phyloP scores from a whole-genome alignment of 2,888 invertebrate genomes.

The Acronicta psi region DNA sequence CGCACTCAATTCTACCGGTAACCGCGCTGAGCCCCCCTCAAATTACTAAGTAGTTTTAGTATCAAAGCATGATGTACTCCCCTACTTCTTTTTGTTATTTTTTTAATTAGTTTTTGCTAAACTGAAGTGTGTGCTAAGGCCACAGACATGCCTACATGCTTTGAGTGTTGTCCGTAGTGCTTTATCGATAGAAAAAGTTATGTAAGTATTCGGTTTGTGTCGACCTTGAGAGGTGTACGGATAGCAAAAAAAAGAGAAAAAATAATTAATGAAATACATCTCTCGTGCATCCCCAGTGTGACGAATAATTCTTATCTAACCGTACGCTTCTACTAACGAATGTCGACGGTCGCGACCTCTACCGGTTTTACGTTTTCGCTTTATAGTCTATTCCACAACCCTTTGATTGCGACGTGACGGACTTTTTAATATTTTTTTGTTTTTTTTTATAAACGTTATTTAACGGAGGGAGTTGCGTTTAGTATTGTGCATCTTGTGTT shows the following conservation, averaged over 20 bases:
- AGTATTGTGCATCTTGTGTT: constrained; percentile 88
- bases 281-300: constrained; percentile 88
- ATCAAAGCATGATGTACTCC: constrained; percentile 82
- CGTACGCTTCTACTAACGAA: constrained; percentile 87
- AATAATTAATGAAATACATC: constrained; percentile 56
- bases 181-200: constrained; percentile 62
- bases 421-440: constrained; percentile 59
- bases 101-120: constrained; percentile 64
- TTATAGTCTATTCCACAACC: constrained; percentile 87
- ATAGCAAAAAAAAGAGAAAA: constrained; percentile 54
- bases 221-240: constrained; percentile 78
- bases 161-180: constrained; percentile 84
- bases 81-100: constrained; percentile 63
- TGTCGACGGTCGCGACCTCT: constrained; percentile 76
- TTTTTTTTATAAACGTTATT: constrained; percentile 58
- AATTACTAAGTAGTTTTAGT: constrained; percentile 52
- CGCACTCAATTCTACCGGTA: constrained; percentile 54
- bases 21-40: constrained; percentile 57
- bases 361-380: constrained; percentile 66
- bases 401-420: constrained; percentile 85
- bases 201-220: constrained; percentile 68
- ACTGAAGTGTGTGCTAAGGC: constrained; percentile 70
- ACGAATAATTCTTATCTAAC: constrained; percentile 76
- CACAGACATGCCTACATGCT: constrained; percentile 77
- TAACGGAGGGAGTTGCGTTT: constrained; percentile 82